Evolutionary conservation across 1,140 invertebrate genomes (phyloP), one percentile per base, ranked within the genome.

Genomic region (Lordiphosa collinella): DNA sequence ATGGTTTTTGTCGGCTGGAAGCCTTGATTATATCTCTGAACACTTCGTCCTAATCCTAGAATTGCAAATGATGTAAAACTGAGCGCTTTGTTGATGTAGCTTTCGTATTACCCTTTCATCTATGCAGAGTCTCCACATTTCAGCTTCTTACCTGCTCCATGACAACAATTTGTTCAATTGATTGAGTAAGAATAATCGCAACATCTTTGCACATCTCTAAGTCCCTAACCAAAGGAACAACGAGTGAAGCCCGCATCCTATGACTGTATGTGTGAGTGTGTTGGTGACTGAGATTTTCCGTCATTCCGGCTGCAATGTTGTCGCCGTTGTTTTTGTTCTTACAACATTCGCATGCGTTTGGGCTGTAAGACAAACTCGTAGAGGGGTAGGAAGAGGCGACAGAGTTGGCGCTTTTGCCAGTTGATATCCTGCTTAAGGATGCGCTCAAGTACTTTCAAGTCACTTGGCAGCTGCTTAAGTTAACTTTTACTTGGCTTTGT

Each of bases 351-450:
- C 56, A 68, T 68, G 64, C 65, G 64, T 68, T 48, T 68, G 35
- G 35, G 12, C 49, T 50, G 64, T 38, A 59, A 65, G 61, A 55
- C 54, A 56, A 35, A 38, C 44, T 49, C 18, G 41, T 29, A 12
- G 41, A 44, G 6, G 12, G 37, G 34, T 12, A 10, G 14, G 34
- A 31, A 46, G 34, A 7, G 13, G n/a, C n/a, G 47, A 44, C 11
- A 8, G 40, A 11, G 40, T 52, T 57, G 52, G 58, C 63, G 68
- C 78, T 82, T 76, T 84, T 82, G 78, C 78, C 79, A 84, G 78
- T 84, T 84, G 79, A 84, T 84, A 84, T 84, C 78, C 78, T 84
- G 78, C 78, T 84, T 84, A 84, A 84, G 78, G 78, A 84, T 84
- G 78, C 78, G 78, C 78, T 84, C 78, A 84, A 84, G 78, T 84